phyloP scores from a whole-genome alignment of 2,113 vertebrate species.

The Athene cunicularia region DNA sequence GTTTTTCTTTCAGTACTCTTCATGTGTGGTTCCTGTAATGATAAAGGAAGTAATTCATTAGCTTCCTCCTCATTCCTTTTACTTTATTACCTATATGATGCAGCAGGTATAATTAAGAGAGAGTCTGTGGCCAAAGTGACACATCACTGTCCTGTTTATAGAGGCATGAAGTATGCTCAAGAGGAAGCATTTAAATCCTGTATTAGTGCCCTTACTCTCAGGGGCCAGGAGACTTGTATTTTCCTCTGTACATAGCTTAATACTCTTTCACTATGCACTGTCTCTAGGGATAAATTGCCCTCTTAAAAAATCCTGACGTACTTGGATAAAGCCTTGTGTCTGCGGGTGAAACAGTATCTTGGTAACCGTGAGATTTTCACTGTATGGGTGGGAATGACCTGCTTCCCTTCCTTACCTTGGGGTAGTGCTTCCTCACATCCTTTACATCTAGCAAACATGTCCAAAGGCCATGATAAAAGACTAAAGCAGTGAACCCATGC shows the following conservation, averaged over 20 bases:
- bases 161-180: neutral
- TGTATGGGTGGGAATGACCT: neutral
- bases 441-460: accelerated
- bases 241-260: neutral
- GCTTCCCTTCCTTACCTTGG: neutral
- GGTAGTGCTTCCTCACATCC: neutral
- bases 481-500: accelerated
- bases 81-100: neutral
- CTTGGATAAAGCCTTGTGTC: neutral
- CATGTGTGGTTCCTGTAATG: neutral
- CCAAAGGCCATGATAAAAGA: neutral
- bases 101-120: neutral
- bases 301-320: neutral
- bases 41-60: neutral
- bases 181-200: neutral
- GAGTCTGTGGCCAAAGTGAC: neutral
- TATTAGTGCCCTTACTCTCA: neutral
- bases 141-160: neutral
- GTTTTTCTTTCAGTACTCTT: neutral
- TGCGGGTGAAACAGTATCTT: neutral
- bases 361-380: neutral
- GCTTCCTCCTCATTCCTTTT: neutral
- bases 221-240: neutral
- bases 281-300: neutral
- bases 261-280: neutral